Evolutionary conservation across 1,140 invertebrate species (phyloP).

Genomic region (Ceratitis capitata): DNA sequence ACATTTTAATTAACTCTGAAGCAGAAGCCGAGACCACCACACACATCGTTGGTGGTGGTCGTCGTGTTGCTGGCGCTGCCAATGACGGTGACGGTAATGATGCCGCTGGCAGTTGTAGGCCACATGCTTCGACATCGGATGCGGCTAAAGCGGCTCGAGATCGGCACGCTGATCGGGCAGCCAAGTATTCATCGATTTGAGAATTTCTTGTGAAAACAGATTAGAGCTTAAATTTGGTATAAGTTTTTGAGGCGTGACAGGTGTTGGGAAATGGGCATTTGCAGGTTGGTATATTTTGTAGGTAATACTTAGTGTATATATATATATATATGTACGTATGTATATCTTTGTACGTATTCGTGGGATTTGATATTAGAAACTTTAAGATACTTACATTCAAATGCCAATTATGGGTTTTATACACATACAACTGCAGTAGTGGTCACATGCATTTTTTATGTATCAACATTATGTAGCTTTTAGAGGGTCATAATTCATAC

Average conservation of each 20-base stretch:
- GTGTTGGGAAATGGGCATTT: not conserved
- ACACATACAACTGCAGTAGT: too few species aligned
- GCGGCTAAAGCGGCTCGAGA: not conserved
- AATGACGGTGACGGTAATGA: too few species aligned
- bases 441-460: too few species aligned
- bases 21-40: not conserved
- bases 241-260: not conserved
- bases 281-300: not conserved
- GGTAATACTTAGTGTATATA: not conserved
- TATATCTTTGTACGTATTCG: too few species aligned
- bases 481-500: too few species aligned
- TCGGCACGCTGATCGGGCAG: slow-evolving; percentile 43
- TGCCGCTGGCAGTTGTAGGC: not conserved
- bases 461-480: too few species aligned
- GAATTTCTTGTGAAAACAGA: not conserved
- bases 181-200: slow-evolving; percentile 46
- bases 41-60: not conserved
- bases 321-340: not conserved
- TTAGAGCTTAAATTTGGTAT: not conserved
- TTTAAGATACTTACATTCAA: too few species aligned
- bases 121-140: slow-evolving; percentile 12
- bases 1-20: slow-evolving; percentile 20
- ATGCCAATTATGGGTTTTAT: too few species aligned
- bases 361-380: too few species aligned
- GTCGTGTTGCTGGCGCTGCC: not conserved